Evolutionary conservation across 1,140 invertebrate species (phyloP).

Genomic region (Camponotus vicinus): DNA sequence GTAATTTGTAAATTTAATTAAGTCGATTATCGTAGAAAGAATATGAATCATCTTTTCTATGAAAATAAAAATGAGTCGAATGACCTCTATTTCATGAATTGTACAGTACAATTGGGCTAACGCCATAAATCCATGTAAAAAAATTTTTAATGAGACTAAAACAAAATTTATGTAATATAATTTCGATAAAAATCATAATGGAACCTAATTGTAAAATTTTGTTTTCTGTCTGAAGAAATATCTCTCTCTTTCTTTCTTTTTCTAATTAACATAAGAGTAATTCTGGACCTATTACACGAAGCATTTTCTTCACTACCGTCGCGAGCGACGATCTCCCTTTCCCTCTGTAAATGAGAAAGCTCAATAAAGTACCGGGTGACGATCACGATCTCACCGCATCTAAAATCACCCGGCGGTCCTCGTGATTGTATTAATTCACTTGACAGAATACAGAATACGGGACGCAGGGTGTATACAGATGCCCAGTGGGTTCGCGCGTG

Average conservation of each 20-base stretch:
- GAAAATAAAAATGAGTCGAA: not conserved
- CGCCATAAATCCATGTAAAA: not conserved
- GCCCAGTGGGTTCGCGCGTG: conserved; percentile 72
- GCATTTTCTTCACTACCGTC: conserved; percentile 4
- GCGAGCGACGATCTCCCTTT: conserved; percentile 51
- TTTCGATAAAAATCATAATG: not conserved
- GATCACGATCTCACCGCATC: conserved; percentile 84
- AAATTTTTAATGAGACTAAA: not conserved
- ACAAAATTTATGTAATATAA: not conserved
- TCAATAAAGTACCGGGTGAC: conserved; percentile 64
- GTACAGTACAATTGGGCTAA: not conserved
- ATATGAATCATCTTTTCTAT: not conserved
- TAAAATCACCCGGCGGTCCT: conserved; percentile 82
- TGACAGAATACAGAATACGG: conserved; percentile 79
- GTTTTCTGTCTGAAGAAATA: not conserved
- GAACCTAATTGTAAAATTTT: not conserved
- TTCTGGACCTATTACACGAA: conserved; percentile 18
- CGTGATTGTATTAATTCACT: conserved; percentile 81
- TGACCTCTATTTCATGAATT: not conserved
- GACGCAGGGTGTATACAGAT: conserved; percentile 78
- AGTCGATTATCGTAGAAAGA: not conserved
- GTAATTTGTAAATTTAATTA: not conserved
- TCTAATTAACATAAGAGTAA: not conserved
- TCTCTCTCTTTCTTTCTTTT: not conserved
- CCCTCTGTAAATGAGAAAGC: conserved; percentile 66